Percentiles rank a stretch among this genome's conserved stretches.
Evolutionary conservation across 2,113 vertebrate species (phyloP).

Genomic region (Daphoenositta chrysoptera): DNA sequence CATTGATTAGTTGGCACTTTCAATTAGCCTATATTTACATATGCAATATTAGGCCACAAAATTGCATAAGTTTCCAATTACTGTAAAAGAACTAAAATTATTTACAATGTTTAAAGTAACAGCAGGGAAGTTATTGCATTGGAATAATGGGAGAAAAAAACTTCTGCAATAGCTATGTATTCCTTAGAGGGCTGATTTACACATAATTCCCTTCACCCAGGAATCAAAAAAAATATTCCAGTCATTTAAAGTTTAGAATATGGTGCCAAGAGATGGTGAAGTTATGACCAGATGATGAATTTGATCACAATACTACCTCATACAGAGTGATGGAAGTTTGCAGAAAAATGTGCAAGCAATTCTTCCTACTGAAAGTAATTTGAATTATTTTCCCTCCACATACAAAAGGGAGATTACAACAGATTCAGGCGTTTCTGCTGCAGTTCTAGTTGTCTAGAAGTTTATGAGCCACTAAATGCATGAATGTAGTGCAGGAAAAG

Average conservation of each 20-base stretch:
- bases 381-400: not conserved
- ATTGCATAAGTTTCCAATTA: slow-evolving; percentile 17
- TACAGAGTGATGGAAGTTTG: not conserved
- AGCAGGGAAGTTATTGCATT: not conserved
- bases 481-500: not conserved
- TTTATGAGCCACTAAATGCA: not conserved
- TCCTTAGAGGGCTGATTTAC: not conserved
- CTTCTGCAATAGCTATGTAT: not conserved
- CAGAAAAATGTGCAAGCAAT: not conserved
- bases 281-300: not conserved
- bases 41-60: slow-evolving; percentile 35
- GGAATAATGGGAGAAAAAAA: not conserved
- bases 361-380: not conserved
- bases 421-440: not conserved
- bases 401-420: not conserved
- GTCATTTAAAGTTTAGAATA: not conserved
- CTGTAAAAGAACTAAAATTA: not conserved
- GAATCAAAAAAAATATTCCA: not conserved
- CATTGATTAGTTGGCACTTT: slow-evolving; percentile 41
- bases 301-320: not conserved
- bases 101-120: slow-evolving; percentile 19
- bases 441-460: not conserved
- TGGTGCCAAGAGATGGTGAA: not conserved
- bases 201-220: not conserved
- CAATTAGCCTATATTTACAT: slow-evolving; percentile 46